These are phyloP conservation scores for Synanthedon tipuliformis DNA, from an alignment of 2,888 invertebrate species.

Conservation along the genomic window DNA sequence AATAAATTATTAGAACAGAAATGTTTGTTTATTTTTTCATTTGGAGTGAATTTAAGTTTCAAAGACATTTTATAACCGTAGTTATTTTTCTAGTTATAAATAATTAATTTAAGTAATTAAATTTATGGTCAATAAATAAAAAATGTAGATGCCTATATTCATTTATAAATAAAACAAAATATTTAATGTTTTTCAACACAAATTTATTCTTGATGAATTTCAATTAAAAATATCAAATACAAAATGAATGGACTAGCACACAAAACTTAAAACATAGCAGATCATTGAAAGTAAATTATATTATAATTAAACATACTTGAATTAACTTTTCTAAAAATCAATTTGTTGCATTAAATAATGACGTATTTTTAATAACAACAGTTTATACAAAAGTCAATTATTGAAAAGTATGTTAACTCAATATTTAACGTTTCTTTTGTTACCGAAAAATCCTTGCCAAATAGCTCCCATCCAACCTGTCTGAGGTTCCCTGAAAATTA, in stretches of 20 bases:
- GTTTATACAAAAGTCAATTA: neutral
- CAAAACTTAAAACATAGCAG: constrained; percentile 14
- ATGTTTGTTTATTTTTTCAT: too few species aligned
- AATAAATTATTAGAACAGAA: too few species aligned
- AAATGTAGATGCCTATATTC: too few species aligned
- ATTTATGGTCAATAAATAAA: too few species aligned
- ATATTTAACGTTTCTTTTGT: neutral
- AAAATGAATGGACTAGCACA: constrained; percentile 17
- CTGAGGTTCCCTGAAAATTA: constrained; percentile 45
- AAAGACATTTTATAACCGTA: too few species aligned
- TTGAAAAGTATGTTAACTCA: neutral
- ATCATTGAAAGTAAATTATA: constrained; percentile 11
- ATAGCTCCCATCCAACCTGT: constrained; percentile 46
- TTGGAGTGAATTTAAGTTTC: too few species aligned
- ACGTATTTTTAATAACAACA: neutral
- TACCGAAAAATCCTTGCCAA: constrained; percentile 32
- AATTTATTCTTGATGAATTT: constrained; percentile 3
- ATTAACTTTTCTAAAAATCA: neutral
- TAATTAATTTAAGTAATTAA: too few species aligned
- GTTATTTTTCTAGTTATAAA: too few species aligned
- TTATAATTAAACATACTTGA: neutral
- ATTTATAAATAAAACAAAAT: neutral
- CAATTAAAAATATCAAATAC: constrained; percentile 3
- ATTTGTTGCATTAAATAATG: too few species aligned
- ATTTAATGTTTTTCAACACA: neutral